Evolutionary conservation across 2,113 vertebrate genomes (phyloP), one percentile per base, ranked within the genome.

Genomic region (Onychorhynchus coronatus): DNA sequence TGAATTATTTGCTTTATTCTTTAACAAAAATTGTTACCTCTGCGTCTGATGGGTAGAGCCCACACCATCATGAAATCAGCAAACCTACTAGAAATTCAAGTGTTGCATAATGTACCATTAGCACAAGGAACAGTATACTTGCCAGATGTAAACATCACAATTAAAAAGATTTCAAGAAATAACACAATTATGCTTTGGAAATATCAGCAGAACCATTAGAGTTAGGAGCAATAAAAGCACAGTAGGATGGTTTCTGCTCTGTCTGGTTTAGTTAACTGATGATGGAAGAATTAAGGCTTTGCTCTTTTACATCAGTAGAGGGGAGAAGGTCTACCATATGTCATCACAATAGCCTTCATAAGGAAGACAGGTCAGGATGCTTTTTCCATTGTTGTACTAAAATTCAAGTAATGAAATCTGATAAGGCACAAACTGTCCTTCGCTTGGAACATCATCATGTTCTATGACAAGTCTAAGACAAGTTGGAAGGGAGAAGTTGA

Each of bases 381-480:
- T 86, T 80, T 91, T 93, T 78, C 76, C 52, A 62, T 68, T 86
- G 59, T 85, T 91, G 35, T 66, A 56, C 23, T 72, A 46, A 85
- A 82, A 94, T 67, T 62, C 41, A 85, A 85, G 65, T 28, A 86
- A 68, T 68, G 49, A 92, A 94, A 89, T 91, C 39, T 77, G 65
- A 52, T 47, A 68, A 93, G 56, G 79, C 93, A 96, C 88, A 95
- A 80, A 72, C 90, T 78, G 76, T 96, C 93, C 92, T 89, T 89
- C 72, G 56, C 92, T 87, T 95, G 92, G 86, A 96, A 96, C 61
- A 92, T 91, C 61, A 74, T 63, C 62, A 9, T 71, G 22, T 96
- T 95, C 75, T 92, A 13, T 96, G 96, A 97, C 92, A 94, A 88
- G 85, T 81, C 61, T 95, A 75, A 95, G 91, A 96, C 73, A 92